Base-by-base conservation (phyloP, 1,140 invertebrate species). In the Saccostrea echinata region DNA sequence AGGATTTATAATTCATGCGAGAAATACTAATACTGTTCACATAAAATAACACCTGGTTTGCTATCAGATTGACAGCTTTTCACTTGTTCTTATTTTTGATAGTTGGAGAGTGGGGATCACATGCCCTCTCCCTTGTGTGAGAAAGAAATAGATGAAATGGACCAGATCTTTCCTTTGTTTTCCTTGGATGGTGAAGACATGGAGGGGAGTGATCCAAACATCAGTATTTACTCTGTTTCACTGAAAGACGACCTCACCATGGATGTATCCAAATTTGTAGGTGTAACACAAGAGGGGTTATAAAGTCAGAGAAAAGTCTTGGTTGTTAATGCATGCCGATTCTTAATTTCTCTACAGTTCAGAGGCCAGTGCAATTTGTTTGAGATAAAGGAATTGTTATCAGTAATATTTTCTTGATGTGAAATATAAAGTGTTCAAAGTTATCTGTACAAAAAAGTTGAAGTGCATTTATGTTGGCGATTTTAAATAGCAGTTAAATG, bases 211-310 rank as follows among this genome's bases (percentile, higher is more conserved):
- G 27, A 76, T 76, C 68, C 68, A 12, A 76, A 76, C 27, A 33
- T 76, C 27, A 76, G 68, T 27, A 76, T 76, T 33, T 76, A 76
- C 68, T 76, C 68, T 16, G 68, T 76, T 6, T 76, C 68, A 24
- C 68, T 76, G 9, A 76, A 76, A 12, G 68, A 76, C 3, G 68
- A 76, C 24, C 68, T 76, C 68, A 76, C 68, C 1, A 27, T 76
- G 68, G 68, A 76, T 33, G 27, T 76, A 27, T 76, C 68, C 68
- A 76, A 76, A 33, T 76, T 76, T 76, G 68, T 76, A 76, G 27
- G 68, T 1, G 30, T 61, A 61, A 61, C 55, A 61, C 4, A 61
- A 3, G 18, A 61, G 18, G 21, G 16, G 55, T 61, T 18, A 61
- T 61, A 61, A 61, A 61, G 16, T 21, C 55, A 21, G 55, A 8